Evolutionary conservation across 2,113 vertebrate species (phyloP).

Genomic region (Sander lucioperca): DNA sequence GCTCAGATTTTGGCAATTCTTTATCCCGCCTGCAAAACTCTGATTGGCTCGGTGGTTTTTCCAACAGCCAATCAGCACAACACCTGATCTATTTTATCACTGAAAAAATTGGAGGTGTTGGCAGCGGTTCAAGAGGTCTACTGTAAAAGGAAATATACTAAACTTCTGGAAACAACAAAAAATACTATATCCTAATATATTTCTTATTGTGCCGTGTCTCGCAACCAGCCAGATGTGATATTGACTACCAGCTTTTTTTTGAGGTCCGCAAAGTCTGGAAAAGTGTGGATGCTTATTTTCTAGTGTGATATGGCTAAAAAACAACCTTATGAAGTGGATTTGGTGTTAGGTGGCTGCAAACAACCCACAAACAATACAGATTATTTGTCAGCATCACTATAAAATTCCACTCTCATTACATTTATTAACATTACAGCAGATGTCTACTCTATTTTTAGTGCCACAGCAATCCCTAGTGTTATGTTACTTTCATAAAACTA

Average conservation of each 20-base stretch:
- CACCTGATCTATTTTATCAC: too few relatives aligned
- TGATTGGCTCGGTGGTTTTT: too few relatives aligned
- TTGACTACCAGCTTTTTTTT: background rate
- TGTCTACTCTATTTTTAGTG: too few relatives aligned
- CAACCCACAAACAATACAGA: background rate
- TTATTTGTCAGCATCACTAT: background rate
- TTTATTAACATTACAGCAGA: background rate
- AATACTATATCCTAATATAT: background rate
- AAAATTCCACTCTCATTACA: background rate
- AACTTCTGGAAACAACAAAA: too few relatives aligned
- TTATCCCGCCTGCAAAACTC: too few relatives aligned
- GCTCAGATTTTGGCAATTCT: too few relatives aligned
- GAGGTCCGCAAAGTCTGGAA: background rate
- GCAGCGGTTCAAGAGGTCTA: too few relatives aligned
- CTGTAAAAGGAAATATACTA: too few relatives aligned
- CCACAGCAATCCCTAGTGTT: background rate
- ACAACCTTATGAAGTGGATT: background rate
- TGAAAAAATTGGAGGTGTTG: too few relatives aligned
- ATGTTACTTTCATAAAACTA: background rate
- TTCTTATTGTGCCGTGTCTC: background rate
- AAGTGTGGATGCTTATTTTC: background rate
- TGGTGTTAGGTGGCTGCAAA: background rate
- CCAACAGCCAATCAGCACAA: too few relatives aligned
- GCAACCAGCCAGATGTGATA: background rate
- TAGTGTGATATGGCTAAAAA: background rate